Conservation (phyloP, 2,113 vertebrate species). For the Catagonus wagneri region DNA sequence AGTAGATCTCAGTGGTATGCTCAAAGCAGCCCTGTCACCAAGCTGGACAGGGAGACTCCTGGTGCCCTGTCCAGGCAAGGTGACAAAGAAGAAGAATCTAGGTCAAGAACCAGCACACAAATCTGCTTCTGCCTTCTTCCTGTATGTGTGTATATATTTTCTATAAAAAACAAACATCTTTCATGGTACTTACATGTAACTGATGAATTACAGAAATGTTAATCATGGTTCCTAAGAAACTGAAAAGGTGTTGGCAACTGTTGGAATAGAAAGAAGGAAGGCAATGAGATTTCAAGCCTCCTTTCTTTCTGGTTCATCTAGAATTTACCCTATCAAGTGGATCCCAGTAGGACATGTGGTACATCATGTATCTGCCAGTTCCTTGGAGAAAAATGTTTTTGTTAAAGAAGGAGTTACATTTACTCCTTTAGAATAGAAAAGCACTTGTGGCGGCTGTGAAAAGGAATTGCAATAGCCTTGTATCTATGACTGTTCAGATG, state of each 20-base stretch:
- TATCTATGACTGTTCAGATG: constrained; percentile 40
- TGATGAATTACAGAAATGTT: not conserved
- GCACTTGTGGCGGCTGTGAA: constrained; percentile 40
- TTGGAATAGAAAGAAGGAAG: constrained; percentile 5
- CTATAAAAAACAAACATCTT: not conserved
- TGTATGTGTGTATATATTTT: not conserved
- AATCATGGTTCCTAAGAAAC: not conserved
- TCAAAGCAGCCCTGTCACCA: not conserved
- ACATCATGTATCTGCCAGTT: not conserved
- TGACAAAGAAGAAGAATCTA: not conserved
- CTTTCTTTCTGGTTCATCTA: not conserved
- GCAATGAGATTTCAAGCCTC: not conserved
- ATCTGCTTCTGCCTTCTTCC: not conserved
- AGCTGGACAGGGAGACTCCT: not conserved
- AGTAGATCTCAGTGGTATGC: not conserved
- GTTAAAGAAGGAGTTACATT: constrained; percentile 21
- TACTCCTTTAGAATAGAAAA: constrained; percentile 64
- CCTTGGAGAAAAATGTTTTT: constrained; percentile 38
- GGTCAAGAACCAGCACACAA: not conserved
- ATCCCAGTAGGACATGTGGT: not conserved
- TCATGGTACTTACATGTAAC: not conserved
- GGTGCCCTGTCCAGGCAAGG: not conserved
- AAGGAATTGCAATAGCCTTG: constrained; percentile 39
- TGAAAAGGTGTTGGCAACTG: not conserved
- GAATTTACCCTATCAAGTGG: not conserved